phyloP scores from a whole-genome alignment of 2,797 vertebrate genomes.

The Propithecus perrieri region DNA sequence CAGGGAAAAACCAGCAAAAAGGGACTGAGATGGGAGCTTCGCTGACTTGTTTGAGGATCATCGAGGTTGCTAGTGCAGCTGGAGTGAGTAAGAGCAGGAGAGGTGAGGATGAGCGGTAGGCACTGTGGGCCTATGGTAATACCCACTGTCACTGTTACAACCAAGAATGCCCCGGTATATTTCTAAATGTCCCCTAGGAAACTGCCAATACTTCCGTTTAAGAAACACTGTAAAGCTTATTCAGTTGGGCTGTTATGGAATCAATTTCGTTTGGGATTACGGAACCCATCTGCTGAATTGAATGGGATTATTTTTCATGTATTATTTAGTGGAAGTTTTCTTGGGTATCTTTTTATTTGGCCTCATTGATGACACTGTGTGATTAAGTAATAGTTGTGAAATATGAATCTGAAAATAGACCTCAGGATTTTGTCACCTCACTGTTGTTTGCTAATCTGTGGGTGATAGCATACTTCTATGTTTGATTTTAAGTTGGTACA shows the following conservation, averaged over 20 bases:
- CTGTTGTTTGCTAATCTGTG: neutral
- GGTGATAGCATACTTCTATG: neutral
- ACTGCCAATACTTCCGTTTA: neutral
- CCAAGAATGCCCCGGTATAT: neutral
- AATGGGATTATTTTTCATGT: neutral
- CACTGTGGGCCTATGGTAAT: too few relatives aligned
- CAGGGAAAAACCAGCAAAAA: neutral
- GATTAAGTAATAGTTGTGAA: conserved; percentile 28
- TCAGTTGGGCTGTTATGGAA: neutral
- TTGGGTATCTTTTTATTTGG: neutral
- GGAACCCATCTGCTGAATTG: neutral
- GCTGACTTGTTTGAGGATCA: neutral
- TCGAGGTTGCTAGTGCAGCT: neutral
- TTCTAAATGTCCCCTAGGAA: neutral
- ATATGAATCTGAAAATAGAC: neutral
- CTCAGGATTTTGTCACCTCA: neutral
- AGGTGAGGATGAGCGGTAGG: neutral
- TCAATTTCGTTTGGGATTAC: neutral
- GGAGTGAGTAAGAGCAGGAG: neutral
- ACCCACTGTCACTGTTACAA: neutral
- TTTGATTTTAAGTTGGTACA: neutral
- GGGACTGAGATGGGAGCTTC: neutral
- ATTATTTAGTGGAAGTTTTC: neutral
- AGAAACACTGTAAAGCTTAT: neutral
- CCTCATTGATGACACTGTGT: neutral